Evolutionary conservation across 2,113 vertebrate species (phyloP).

Genomic region (Brevimyrus niger): DNA sequence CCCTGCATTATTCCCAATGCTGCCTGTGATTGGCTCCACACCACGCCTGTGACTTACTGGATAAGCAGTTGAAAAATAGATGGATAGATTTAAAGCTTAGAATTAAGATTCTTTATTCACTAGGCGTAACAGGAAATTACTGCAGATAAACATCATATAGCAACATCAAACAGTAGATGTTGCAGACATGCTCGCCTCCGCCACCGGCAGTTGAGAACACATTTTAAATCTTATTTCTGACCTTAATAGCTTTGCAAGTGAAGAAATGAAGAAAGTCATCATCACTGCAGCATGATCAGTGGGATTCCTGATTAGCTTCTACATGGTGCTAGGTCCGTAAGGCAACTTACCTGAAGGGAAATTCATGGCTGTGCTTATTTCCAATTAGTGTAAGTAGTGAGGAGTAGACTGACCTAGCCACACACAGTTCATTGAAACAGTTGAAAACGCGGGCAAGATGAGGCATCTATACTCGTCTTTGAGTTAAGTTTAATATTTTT

Average conservation of each 20-base stretch:
- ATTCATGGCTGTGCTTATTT: background rate
- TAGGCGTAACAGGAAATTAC: background rate
- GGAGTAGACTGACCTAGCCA: background rate
- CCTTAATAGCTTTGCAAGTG: background rate
- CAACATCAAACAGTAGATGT: background rate
- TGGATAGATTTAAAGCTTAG: background rate
- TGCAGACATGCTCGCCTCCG: background rate
- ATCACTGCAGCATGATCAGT: background rate
- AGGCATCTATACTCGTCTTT: background rate
- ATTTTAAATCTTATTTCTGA: background rate
- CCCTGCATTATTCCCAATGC: background rate
- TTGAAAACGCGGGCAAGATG: background rate
- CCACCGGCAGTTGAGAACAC: background rate
- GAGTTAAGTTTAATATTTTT: background rate
- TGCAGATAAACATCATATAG: background rate
- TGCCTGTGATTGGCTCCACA: background rate
- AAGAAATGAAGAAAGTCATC: background rate
- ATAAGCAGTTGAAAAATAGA: background rate
- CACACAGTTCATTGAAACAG: background rate
- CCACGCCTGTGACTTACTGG: background rate
- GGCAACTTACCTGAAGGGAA: background rate
- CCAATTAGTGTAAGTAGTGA: background rate
- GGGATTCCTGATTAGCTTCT: background rate
- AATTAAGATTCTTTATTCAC: background rate
- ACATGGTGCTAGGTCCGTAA: background rate